phyloP scores from a whole-genome alignment of 92 coral and sea anemone genomes.

The Pocillopora grandis region DNA sequence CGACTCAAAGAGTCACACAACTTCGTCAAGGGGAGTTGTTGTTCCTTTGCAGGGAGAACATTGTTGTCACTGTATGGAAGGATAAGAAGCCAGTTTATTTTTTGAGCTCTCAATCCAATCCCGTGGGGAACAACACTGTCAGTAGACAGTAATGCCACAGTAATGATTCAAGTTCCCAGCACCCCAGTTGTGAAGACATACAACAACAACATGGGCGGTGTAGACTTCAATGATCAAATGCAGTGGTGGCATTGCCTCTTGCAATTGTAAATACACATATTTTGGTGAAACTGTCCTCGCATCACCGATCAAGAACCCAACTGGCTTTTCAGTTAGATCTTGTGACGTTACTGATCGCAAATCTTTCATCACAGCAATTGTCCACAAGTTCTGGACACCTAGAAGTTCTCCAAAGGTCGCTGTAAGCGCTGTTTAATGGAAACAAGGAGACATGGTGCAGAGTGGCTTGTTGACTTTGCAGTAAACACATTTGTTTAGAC shows the following conservation, averaged over 20 bases:
- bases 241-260: slow-evolving; percentile 49
- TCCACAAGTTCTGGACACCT: no score
- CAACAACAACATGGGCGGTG: slow-evolving; percentile 57
- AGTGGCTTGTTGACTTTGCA: no score
- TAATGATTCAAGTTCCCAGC: slow-evolving; percentile 40
- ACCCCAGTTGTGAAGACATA: slow-evolving; percentile 33
- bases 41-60: neutral
- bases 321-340: slow-evolving; percentile 19
- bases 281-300: slow-evolving; percentile 11
- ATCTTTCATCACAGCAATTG: no score
- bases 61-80: neutral
- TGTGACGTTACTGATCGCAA: slow-evolving; percentile 16
- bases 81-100: slow-evolving; percentile 17
- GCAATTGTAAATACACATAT: slow-evolving; percentile 43
- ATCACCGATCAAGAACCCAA: slow-evolving; percentile 25
- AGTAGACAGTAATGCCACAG: slow-evolving; percentile 35
- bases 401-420: no score
- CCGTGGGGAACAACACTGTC: slow-evolving; percentile 41
- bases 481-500: no score
- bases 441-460: no score
- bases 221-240: slow-evolving; percentile 44
- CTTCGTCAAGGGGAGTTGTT: neutral
- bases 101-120: slow-evolving; percentile 22
- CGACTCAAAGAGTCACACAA: neutral
- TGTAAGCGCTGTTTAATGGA: no score